These are phyloP conservation scores for Drosophila fungiperda DNA, from an alignment of 2,888 invertebrate genomes.

Conservation along the genomic window DNA sequence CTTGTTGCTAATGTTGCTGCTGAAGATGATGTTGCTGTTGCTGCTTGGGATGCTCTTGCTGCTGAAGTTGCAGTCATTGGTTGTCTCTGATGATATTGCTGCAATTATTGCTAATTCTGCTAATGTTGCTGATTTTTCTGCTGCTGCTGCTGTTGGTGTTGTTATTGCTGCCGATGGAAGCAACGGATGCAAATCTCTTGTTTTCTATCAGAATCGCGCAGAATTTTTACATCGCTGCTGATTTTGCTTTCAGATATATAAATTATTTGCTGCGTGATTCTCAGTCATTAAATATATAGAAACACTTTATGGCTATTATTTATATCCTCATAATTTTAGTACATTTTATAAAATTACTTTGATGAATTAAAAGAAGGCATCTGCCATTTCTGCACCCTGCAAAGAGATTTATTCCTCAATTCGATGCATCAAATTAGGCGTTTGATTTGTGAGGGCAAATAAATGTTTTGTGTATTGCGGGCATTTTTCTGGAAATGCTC, in stretches of 20 bases:
- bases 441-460: conserved; percentile 60
- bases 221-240: not conserved
- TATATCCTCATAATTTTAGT: not conserved
- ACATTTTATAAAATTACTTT: not conserved
- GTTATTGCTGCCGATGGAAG: not conserved
- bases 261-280: no score
- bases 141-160: not conserved
- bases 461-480: conserved; percentile 33
- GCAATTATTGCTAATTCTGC: not conserved
- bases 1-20: not conserved
- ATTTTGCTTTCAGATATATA: not conserved
- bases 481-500: conserved; percentile 44
- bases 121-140: not conserved
- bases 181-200: no score
- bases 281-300: not conserved
- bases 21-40: not conserved
- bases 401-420: conserved; percentile 39
- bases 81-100: not conserved
- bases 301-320: not conserved
- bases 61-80: not conserved
- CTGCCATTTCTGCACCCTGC: not conserved
- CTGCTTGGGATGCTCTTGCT: no score
- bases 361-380: not conserved
- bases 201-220: not conserved
- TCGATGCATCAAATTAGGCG: conserved; percentile 53